A percentile compares a stretch with the other conserved stretches of the same genome.
Conservation (phyloP, 2,888 invertebrate species). For the Dryadula phaetusa region DNA sequence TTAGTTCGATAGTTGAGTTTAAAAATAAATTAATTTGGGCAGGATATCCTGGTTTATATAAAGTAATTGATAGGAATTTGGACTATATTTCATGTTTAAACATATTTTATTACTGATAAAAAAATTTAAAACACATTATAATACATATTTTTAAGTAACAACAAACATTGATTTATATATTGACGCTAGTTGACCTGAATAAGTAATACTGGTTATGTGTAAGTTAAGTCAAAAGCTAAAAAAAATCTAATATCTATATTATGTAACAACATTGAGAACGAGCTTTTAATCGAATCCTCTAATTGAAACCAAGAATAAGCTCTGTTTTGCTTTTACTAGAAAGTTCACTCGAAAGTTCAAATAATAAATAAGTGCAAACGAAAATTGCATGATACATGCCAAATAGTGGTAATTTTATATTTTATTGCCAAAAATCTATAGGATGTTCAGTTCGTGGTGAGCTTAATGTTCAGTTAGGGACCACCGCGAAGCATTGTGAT, state of each 20-base stretch:
- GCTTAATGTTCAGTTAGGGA: constrained; percentile 24
- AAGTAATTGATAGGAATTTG: constrained; percentile 16
- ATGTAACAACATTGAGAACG: background rate
- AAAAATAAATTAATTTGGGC: constrained; percentile 38
- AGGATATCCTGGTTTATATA: constrained; percentile 38
- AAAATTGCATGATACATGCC: constrained; percentile 9
- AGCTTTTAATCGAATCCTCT: too few relatives aligned
- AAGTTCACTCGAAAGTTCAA: constrained; percentile 3
- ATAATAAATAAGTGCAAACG: background rate
- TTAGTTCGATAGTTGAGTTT: constrained; percentile 53
- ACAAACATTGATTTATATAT: background rate
- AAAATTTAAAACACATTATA: background rate
- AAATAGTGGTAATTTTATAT: constrained; percentile 18
- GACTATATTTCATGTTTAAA: constrained; percentile 12
- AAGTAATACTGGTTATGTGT: too few relatives aligned
- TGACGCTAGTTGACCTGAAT: background rate
- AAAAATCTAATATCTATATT: too few relatives aligned
- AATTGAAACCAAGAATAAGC: background rate
- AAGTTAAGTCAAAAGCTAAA: too few relatives aligned
- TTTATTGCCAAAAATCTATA: constrained; percentile 29
- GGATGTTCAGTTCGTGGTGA: constrained; percentile 9
- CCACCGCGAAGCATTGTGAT: constrained; percentile 41
- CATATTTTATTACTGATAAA: background rate
- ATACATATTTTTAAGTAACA: background rate
- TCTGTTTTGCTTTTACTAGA: background rate